Percentiles rank a stretch among this genome's conserved stretches.
These are phyloP conservation scores for Rattus norvegicus DNA, from an alignment of 2,113 vertebrate genomes.

Conservation along the genomic window DNA sequence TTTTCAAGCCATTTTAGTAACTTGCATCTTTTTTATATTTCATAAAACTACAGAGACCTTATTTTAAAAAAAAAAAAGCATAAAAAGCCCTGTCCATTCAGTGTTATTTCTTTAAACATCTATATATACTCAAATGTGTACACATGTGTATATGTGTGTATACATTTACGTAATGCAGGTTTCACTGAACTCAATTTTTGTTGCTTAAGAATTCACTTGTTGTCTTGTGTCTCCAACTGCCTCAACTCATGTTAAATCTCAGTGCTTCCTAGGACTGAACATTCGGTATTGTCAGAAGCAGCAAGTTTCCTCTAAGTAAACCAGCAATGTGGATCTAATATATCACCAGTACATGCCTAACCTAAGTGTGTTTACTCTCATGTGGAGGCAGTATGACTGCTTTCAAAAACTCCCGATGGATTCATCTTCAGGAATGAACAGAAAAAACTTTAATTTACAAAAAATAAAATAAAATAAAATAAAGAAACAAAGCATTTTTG, in stretches of 20 bases:
- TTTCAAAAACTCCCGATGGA: conserved; percentile 6
- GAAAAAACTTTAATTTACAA: neutral
- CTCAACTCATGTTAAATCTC: conserved; percentile 1
- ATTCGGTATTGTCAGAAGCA: neutral
- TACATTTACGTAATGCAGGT: neutral
- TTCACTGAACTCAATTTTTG: neutral
- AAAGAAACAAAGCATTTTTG: neutral
- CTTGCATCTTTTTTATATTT: neutral
- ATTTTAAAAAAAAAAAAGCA: neutral
- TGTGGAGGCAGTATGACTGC: neutral
- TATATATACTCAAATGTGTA: neutral
- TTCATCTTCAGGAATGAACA: neutral
- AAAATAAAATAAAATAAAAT: neutral
- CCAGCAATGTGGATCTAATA: neutral
- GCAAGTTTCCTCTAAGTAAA: conserved; percentile 37
- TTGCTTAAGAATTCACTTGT: conserved; percentile 10
- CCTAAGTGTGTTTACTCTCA: neutral
- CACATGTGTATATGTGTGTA: neutral
- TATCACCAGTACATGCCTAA: neutral
- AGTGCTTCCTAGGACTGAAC: neutral
- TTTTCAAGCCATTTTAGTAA: conserved; percentile 31
- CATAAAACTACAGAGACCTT: neutral
- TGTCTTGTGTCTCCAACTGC: neutral
- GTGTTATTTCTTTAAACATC: conserved; percentile 17
- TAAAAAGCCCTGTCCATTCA: neutral